phyloP scores from a whole-genome alignment of 2,113 vertebrate species.

The Gulo gulo region DNA sequence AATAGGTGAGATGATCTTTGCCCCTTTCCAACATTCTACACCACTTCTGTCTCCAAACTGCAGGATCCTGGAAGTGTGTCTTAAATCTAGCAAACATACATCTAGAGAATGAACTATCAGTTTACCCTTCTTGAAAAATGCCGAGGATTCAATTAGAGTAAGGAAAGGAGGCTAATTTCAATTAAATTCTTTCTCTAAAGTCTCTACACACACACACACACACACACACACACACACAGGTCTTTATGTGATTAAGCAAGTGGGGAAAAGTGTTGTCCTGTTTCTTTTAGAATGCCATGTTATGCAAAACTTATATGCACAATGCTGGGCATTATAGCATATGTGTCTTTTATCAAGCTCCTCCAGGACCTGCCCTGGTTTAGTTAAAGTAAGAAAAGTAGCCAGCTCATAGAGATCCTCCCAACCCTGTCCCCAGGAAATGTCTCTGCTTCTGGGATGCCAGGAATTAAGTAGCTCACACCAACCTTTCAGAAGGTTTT shows the following conservation, averaged over 20 bases:
- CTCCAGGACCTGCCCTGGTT: neutral
- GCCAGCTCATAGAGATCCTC: neutral
- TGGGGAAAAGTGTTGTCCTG: rapidly evolving
- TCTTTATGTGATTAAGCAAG: neutral
- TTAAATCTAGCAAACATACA: neutral
- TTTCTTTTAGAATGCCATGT: neutral
- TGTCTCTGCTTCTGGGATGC: neutral
- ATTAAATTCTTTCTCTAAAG: neutral
- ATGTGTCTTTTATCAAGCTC: neutral
- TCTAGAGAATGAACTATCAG: neutral
- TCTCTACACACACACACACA: neutral
- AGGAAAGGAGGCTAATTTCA: neutral
- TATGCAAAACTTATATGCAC: neutral
- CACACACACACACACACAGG: neutral
- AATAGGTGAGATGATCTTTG: neutral
- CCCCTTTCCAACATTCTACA: neutral
- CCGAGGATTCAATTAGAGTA: neutral
- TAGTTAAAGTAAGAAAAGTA: neutral
- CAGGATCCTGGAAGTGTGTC: neutral
- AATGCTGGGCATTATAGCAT: neutral
- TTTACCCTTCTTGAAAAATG: neutral
- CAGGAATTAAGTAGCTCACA: neutral
- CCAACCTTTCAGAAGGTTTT: neutral
- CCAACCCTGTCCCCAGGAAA: neutral
- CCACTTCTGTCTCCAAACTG: neutral